Evolutionary conservation across 2,113 vertebrate species (phyloP), one percentile per base, ranked within the genome.

Genomic region (Cyanoliseus patagonus): DNA sequence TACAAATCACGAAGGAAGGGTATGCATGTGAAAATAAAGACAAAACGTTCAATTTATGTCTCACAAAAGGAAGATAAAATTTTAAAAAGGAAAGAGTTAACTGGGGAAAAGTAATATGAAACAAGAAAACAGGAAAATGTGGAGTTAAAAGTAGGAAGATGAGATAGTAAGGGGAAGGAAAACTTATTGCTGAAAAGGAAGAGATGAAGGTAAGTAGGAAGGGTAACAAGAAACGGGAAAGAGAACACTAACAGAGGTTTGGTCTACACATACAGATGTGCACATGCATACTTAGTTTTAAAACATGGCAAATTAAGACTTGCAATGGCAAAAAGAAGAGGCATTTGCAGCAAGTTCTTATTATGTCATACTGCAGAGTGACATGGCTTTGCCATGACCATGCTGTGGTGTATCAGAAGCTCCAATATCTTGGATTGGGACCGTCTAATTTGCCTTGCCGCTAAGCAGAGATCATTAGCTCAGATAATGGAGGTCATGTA

Each of bases 301-400:
- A 74, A 64, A 82, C 18, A 30, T 25, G 27, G 10, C 22, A 59
- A 42, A 90, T 41, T 23, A 79, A 11, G 33, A 70, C 7, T 70
- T 6, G 1, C 57, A 80, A 62, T 2, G 0, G 37, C 39, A 49
- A 79, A 85, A 77, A 64, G 18, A 51, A 28, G 41, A 11, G 0
- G 1, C 11, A 42, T 25, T 52, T 67, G 47, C 22, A 67, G n/a
- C 13, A 33, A n/a, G 13, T n/a, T 6, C 59, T 47, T 8, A 6
- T 46, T 3, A 2, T 18, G 7, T 10, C 8, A 24, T 4, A 7
- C 52, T 17, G 16, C 12, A 31, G 35, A 8, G 20, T 28, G 74
- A 3, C 10, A 6, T 0, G 1, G 19, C 57, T 31, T 33, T 11
- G 41, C 44, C 2, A 1, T 37, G 44, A 41, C 13, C 15, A 11